Conservation (phyloP, 23 tunicate species). For the Ciona savignyi region DNA sequence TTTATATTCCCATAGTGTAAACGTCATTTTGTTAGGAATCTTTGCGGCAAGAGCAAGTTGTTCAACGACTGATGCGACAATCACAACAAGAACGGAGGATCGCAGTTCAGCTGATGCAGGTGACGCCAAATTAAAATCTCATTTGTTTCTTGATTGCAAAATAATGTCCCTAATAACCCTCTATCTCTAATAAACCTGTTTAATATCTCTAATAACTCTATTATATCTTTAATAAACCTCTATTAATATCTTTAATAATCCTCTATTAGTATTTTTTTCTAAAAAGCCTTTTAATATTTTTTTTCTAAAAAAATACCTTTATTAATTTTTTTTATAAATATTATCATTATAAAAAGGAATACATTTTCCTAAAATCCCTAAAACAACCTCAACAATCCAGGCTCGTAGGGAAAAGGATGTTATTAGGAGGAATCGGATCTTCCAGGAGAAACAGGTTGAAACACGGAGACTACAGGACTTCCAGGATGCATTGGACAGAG, state of each 20-base stretch:
- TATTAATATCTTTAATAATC: too few species aligned
- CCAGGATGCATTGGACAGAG: constrained; percentile 76
- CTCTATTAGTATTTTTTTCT: too few species aligned
- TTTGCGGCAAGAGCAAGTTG: constrained; percentile 83
- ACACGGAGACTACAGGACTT: constrained; percentile 77
- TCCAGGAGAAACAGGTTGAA: constrained; percentile 74
- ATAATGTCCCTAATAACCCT: too few species aligned
- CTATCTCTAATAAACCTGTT: too few species aligned
- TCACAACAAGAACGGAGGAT: constrained; percentile 87
- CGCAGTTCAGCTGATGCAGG: constrained; percentile 92
- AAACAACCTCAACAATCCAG: constrained; percentile 76
- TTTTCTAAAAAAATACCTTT: neutral
- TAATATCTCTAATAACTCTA: too few species aligned
- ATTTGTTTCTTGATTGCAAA: too few species aligned
- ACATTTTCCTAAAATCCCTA: constrained; percentile 68
- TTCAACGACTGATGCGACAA: constrained; percentile 84
- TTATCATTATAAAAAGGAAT: constrained; percentile 69
- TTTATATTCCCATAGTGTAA: neutral
- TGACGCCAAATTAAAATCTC: too few species aligned
- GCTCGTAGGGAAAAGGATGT: constrained; percentile 75
- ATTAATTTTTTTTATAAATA: neutral
- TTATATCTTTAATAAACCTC: too few species aligned
- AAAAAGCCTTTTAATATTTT: neutral
- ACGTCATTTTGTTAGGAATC: constrained; percentile 33
- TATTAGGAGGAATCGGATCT: constrained; percentile 67